phyloP scores from a whole-genome alignment of 1,140 invertebrate genomes.

The Zaprionus tsacasi region DNA sequence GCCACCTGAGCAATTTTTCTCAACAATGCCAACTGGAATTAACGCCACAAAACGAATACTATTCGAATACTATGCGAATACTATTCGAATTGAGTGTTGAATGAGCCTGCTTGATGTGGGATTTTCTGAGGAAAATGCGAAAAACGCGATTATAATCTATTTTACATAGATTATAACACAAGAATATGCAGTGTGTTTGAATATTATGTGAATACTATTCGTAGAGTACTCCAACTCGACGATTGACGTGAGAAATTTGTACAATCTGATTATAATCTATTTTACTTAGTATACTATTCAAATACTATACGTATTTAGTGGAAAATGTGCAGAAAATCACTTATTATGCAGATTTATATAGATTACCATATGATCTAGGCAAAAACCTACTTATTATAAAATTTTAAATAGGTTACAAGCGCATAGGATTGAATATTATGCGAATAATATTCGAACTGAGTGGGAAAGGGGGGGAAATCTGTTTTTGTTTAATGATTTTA shows the following conservation, averaged over 20 bases:
- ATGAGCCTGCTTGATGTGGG: neutral
- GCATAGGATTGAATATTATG: too few relatives aligned
- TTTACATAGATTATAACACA: neutral
- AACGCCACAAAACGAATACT: neutral
- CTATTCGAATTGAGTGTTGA: conserved; percentile 4
- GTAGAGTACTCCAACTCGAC: too few relatives aligned
- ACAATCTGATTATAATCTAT: too few relatives aligned
- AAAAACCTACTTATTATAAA: neutral
- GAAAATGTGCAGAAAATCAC: neutral
- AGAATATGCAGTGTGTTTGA: neutral
- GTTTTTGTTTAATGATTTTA: neutral
- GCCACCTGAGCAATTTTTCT: conserved; percentile 66
- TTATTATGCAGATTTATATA: neutral
- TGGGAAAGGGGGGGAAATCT: neutral
- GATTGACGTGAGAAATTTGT: too few relatives aligned
- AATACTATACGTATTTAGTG: neutral
- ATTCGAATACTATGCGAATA: conserved; percentile 1
- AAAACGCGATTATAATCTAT: neutral
- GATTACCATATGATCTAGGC: neutral
- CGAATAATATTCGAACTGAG: neutral
- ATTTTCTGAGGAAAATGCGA: conserved; percentile 3
- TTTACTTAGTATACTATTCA: neutral
- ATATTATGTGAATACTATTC: neutral
- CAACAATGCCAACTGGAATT: conserved; percentile 34
- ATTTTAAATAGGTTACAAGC: neutral